These are phyloP conservation scores for Bufotes viridis DNA, from an alignment of 2,797 vertebrate genomes.

Conservation along the genomic window DNA sequence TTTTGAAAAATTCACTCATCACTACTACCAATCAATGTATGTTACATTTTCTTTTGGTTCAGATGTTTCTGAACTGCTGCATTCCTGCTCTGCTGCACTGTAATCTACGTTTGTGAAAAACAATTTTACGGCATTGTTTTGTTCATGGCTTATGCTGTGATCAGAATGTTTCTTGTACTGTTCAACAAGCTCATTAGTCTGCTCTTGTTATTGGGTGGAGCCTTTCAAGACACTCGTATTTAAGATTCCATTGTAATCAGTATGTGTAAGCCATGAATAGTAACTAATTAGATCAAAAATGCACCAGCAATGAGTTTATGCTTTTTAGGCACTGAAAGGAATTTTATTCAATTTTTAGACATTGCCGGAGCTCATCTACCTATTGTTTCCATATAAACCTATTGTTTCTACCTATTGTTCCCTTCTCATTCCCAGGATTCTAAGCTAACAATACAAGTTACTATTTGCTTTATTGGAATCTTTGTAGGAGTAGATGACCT, in stretches of 20 bases:
- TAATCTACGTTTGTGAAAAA: neutral
- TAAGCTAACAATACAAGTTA: neutral
- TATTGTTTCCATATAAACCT: neutral
- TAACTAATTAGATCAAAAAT: neutral
- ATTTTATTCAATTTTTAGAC: neutral
- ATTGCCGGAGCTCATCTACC: neutral
- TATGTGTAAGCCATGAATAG: neutral
- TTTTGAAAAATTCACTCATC: no score
- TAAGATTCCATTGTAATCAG: neutral
- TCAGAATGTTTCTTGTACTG: neutral
- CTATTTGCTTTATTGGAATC: neutral
- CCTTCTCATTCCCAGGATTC: neutral
- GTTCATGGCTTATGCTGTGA: neutral
- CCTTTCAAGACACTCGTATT: neutral
- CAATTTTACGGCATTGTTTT: neutral
- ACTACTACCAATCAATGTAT: no score
- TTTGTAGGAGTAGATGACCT: neutral
- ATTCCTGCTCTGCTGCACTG: neutral
- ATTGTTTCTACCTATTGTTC: neutral
- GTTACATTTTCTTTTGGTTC: neutral
- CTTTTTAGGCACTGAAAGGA: neutral
- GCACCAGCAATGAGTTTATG: neutral
- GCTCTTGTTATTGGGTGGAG: neutral
- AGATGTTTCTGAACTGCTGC: neutral
- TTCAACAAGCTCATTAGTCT: slow-evolving; percentile 5